Conservation (phyloP, 2,888 invertebrate genomes). For the Macrophya annulata region DNA sequence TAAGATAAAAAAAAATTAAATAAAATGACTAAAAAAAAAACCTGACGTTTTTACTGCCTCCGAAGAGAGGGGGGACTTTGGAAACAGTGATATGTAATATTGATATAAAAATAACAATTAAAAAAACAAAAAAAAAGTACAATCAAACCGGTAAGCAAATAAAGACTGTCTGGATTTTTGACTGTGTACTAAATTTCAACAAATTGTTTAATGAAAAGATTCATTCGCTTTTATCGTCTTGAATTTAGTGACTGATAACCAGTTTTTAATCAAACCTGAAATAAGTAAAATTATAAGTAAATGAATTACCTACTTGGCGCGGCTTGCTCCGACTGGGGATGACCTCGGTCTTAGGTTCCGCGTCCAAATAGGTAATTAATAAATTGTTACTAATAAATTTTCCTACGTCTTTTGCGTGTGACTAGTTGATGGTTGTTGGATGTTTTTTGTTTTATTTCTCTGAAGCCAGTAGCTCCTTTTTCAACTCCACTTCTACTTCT, state of each 20-base stretch:
- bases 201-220: not conserved
- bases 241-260: not conserved
- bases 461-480: not conserved
- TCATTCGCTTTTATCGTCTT: not conserved
- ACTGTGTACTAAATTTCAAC: not conserved
- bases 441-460: not conserved
- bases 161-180: too few relatives aligned
- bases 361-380: conserved; percentile 64
- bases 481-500: not conserved
- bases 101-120: not conserved
- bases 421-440: conserved; percentile 73
- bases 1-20: conserved; percentile 34
- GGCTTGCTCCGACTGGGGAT: conserved; percentile 68
- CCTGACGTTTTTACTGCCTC: not conserved
- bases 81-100: not conserved
- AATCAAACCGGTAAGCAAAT: too few relatives aligned
- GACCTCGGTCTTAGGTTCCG: not conserved
- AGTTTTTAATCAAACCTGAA: not conserved
- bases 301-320: conserved; percentile 75
- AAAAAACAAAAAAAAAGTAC: not conserved
- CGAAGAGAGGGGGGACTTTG: not conserved
- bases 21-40: not conserved
- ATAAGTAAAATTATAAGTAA: not conserved
- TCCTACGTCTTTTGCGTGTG: conserved; percentile 73
- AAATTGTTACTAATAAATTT: conserved; percentile 73